Percentiles rank a stretch among this genome's conserved stretches.
Conservation (phyloP, 2,888 invertebrate genomes). For the Vanessa cardui region DNA sequence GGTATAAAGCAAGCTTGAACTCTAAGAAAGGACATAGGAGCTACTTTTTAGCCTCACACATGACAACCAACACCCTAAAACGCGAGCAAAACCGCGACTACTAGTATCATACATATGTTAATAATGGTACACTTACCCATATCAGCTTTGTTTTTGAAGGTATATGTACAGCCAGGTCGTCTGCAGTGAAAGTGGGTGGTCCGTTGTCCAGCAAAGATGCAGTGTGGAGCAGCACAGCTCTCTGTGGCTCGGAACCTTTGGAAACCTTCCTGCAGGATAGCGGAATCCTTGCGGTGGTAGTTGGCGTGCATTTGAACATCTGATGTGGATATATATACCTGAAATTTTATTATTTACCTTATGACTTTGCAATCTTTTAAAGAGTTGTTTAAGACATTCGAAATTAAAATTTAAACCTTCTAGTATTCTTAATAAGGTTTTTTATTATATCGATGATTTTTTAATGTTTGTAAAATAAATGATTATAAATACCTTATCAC, state of each 20-base stretch:
- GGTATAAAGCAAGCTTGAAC: too few relatives aligned
- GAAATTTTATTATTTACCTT: constrained; percentile 29
- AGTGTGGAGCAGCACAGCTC: constrained; percentile 95
- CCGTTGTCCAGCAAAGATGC: constrained; percentile 95
- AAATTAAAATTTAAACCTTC: neutral
- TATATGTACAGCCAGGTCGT: constrained; percentile 94
- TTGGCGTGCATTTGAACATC: constrained; percentile 99
- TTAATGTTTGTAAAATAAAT: neutral
- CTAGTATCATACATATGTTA: too few relatives aligned
- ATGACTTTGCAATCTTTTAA: too few relatives aligned
- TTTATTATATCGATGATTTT: neutral
- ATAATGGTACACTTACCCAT: constrained; percentile 89
- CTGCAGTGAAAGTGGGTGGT: constrained; percentile 99
- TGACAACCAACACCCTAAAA: too few relatives aligned
- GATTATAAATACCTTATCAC: constrained; percentile 86
- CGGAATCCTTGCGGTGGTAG: constrained; percentile 98
- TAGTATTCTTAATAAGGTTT: neutral
- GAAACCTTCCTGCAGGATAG: constrained; percentile 98
- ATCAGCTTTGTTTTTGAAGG: constrained; percentile 99
- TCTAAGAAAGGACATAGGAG: too few relatives aligned
- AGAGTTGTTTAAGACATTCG: too few relatives aligned
- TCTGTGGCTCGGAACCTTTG: constrained; percentile 98
- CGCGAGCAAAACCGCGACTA: too few relatives aligned
- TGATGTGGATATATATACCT: constrained; percentile 98
- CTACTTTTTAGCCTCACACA: too few relatives aligned